These are phyloP conservation scores for Sternarchorhynchus goeldii DNA, from an alignment of 2,797 vertebrate species.

Conservation along the genomic window DNA sequence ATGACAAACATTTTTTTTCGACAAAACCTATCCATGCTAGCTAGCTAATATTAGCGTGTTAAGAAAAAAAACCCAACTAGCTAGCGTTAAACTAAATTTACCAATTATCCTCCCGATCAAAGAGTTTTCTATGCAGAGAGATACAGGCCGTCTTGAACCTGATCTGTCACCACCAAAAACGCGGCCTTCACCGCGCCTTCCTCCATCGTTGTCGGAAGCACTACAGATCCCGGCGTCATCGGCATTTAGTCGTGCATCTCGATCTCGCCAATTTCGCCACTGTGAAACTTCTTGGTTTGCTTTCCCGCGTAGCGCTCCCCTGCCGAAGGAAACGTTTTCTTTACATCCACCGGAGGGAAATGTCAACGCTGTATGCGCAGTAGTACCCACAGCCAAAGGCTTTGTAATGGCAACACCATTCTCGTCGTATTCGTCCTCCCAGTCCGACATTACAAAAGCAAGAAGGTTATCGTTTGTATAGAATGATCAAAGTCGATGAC, in stretches of 20 bases:
- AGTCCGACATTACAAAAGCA: conserved; percentile 72
- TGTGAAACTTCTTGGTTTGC: not conserved
- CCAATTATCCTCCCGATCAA: conserved; percentile 83
- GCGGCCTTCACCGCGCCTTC: conserved; percentile 8
- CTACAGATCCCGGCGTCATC: not conserved
- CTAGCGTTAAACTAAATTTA: conserved; percentile 50
- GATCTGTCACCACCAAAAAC: not conserved
- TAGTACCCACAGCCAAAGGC: not conserved
- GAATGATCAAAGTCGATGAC: not conserved
- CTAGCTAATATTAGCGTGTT: not conserved
- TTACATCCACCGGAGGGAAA: rapidly evolving
- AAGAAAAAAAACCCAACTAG: not conserved
- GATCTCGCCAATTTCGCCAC: conserved; percentile 12
- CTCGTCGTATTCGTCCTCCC: conserved; percentile 72
- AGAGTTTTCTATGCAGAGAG: conserved; percentile 71
- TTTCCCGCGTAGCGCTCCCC: conserved; percentile 16
- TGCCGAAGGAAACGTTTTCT: conserved; percentile 43
- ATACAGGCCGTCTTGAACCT: conserved; percentile 56
- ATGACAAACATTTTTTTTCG: not conserved
- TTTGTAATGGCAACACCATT: conserved; percentile 42
- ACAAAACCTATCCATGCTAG: not conserved
- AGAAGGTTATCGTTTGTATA: not conserved
- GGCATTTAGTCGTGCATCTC: not conserved
- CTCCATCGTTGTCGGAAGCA: not conserved
- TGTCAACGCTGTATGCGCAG: not conserved